These are phyloP conservation scores for Atrichornis clamosus DNA, from an alignment of 2,113 vertebrate species.

Conservation along the genomic window DNA sequence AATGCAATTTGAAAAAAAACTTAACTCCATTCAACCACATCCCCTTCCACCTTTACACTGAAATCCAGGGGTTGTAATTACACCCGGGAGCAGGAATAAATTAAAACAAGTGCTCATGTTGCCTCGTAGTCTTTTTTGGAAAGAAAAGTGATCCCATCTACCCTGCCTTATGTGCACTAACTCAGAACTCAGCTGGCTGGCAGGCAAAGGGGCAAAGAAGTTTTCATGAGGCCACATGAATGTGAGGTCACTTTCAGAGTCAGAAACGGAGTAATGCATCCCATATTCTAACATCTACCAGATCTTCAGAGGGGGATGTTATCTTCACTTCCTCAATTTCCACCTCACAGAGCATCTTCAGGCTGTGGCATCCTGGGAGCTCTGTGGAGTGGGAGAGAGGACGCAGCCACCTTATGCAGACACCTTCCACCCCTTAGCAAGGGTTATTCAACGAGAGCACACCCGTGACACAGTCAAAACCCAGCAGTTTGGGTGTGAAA, in stretches of 20 bases:
- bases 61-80: slow-evolving; percentile 7
- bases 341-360: neutral
- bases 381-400: accelerated
- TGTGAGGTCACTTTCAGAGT: neutral
- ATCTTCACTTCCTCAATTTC: neutral
- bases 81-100: neutral
- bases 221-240: neutral
- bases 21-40: neutral
- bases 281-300: neutral
- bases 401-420: neutral
- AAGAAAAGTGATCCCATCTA: neutral
- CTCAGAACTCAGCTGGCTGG: neutral
- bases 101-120: neutral
- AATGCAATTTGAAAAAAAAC: neutral
- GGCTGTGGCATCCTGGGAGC: neutral
- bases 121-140: neutral
- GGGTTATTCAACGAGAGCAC: neutral
- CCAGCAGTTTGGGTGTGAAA: neutral
- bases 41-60: neutral
- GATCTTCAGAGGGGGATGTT: neutral
- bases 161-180: neutral
- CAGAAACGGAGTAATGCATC: neutral
- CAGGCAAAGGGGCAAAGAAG: neutral
- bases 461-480: neutral
- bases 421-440: neutral